Base-by-base conservation (phyloP, 1,140 invertebrate genomes). In the Brachionus rotundiformis region DNA sequence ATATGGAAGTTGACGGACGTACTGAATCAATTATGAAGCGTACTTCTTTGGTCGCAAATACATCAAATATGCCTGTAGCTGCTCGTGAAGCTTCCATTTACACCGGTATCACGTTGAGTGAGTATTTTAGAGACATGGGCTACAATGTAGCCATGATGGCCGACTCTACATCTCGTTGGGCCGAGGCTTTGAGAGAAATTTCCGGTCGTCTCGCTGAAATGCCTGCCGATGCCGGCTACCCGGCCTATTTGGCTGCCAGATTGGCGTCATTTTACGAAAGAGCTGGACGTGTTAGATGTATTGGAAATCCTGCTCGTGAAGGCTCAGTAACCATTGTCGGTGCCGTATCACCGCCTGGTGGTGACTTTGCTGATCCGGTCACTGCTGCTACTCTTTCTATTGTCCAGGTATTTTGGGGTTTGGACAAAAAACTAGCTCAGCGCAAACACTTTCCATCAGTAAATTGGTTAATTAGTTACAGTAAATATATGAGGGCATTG, bases 111-210 rank as follows among this genome's bases (percentile, higher is more conserved):
- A 99, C 96, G 0, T 89, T 99, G 1, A 97, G 96, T 27, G 97
- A 98, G 89, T 99, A 98, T 88, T 99, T 98, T 89, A 89, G 91
- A 85, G 96, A 99, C 88, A 98, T 99, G 97, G 98, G 98, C 89
- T 98, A 98, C 91, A 97, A 99, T 87, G 97, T 99, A 29, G 96
- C 97, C 80, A 99, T 99, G 98, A 99, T 99, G 98, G 98, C 98
- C 85, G 98, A 99, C 89, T 99, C 97, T n/a, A 99, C 98, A 11
- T 99, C 97, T 23, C 94, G 98, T 90, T 99, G 98, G 98, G 98
- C 98, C 75, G 98, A 99, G 89, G 97, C 97, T 85, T 90, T 99
- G 87, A 92, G 98, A 92, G 98, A 99, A 92, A 99, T 99, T 90
- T 99, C 97, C 2, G 97, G 97, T 90, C 95, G 98, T 91, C 91